Evolutionary conservation across 2,888 invertebrate species (phyloP), one percentile per base, ranked within the genome.

Genomic region (Lithophane ornitopus): DNA sequence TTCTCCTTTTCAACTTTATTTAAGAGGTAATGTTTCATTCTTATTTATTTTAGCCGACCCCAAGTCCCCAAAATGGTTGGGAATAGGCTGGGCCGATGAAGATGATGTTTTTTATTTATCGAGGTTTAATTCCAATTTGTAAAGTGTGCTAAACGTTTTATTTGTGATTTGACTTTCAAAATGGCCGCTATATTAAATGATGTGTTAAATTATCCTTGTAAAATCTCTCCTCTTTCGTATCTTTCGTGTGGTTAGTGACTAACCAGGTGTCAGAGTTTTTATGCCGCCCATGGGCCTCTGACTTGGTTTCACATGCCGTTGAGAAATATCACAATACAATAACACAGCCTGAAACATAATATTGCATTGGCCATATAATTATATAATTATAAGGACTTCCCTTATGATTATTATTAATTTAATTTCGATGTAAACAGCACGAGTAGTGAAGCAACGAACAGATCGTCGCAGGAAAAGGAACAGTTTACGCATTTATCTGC

Each of bases 1-100:
- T 99, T 99, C 94, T 99, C 98, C 3, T 97, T 99, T 82, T 98
- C 98, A 9, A 98, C 98, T 0, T 96, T 99, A 78, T 98, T 99
- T 90, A 98, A 98, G 97, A 98, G 98, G 97, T 98, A 97, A 89
- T 68, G 28, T 59, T n/a, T 67, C 3, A 12, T 52, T 70, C 7
- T 26, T 11, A 56, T 49, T 58, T 3, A n/a, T n/a, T n/a, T 66
- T 34, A 12, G 19, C 8, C 1, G 26, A 26, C 22, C 0, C 34
- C 12, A 61, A 61, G 26, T 19, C 22, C 0, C 34, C 12, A 61
- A 61, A 3, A 22, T 14, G 3, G 34, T 22, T 61, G 16, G 28
- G 16, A 58, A 56, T 16, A 56, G n/a, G n/a, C 12, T n/a, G 26
- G 14, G 26, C 7, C 0, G 4, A 34, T 22, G 12, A 22, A 12